Conservation (phyloP, 2,888 invertebrate genomes). For the Leptopilina syphax region DNA sequence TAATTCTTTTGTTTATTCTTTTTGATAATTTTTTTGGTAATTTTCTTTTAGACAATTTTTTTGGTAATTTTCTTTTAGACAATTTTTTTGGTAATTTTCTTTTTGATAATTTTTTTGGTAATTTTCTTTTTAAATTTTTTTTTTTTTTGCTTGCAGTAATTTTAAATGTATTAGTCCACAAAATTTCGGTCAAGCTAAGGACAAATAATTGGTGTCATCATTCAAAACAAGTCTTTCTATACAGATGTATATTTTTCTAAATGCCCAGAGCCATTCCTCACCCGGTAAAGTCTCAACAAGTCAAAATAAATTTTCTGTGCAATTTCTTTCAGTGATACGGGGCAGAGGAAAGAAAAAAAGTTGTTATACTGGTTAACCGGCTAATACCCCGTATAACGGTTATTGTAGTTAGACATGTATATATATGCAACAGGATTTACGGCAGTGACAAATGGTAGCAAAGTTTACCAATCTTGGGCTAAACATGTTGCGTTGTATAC, state of each 20-base stretch:
- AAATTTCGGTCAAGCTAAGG: too few relatives aligned
- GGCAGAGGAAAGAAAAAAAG: not conserved
- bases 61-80: too few relatives aligned
- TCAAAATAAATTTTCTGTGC: not conserved
- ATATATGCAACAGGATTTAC: not conserved
- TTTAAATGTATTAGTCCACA: too few relatives aligned
- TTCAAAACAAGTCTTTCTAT: not conserved
- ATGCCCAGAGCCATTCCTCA: not conserved
- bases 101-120: too few relatives aligned
- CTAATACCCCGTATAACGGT: conserved; percentile 3
- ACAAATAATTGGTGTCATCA: too few relatives aligned
- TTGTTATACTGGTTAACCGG: not conserved
- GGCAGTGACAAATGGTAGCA: conserved; percentile 27
- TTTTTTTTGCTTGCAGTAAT: too few relatives aligned
- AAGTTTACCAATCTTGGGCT: conserved; percentile 22
- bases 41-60: too few relatives aligned
- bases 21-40: too few relatives aligned
- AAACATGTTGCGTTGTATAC: not conserved
- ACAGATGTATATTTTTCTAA: not conserved
- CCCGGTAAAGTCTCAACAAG: not conserved
- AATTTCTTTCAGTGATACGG: not conserved
- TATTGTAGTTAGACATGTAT: conserved; percentile 3
- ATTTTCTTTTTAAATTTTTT: too few relatives aligned
- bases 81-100: too few relatives aligned
- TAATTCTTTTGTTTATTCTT: too few relatives aligned